Conservation (phyloP, 2,113 vertebrate genomes). For the Chamaetylas fuelleborni region DNA sequence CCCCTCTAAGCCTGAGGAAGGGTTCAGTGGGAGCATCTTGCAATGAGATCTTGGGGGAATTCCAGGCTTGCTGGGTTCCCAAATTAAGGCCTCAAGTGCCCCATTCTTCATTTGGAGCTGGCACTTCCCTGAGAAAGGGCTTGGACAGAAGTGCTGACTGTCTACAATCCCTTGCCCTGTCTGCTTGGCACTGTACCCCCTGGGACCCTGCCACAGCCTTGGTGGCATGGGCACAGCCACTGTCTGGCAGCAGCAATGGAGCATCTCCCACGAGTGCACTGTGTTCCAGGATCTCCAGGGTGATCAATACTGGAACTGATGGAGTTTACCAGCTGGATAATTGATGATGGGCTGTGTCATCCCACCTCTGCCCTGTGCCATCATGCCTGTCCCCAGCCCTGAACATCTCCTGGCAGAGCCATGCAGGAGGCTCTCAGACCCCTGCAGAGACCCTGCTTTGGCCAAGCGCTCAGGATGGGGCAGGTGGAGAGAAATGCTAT, state of each 20-base stretch:
- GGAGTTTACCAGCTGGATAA: neutral
- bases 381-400: accelerated
- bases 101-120: neutral
- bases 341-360: neutral
- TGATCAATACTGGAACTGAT: accelerated
- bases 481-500: neutral
- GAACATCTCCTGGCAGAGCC: neutral
- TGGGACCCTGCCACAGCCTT: accelerated
- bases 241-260: neutral
- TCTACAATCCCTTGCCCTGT: neutral
- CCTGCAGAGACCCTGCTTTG: neutral
- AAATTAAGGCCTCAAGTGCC: neutral
- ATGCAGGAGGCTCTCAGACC: neutral
- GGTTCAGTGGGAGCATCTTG: neutral
- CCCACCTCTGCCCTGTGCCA: neutral
- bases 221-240: accelerated
- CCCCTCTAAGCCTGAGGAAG: neutral
- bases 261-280: neutral
- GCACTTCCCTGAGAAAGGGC: neutral
- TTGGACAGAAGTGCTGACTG: neutral
- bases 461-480: neutral
- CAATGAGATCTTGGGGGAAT: accelerated
- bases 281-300: neutral
- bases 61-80: neutral
- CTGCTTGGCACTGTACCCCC: neutral